These are phyloP conservation scores for Bovichtus variegatus DNA, from an alignment of 2,797 vertebrate species.

Conservation along the genomic window DNA sequence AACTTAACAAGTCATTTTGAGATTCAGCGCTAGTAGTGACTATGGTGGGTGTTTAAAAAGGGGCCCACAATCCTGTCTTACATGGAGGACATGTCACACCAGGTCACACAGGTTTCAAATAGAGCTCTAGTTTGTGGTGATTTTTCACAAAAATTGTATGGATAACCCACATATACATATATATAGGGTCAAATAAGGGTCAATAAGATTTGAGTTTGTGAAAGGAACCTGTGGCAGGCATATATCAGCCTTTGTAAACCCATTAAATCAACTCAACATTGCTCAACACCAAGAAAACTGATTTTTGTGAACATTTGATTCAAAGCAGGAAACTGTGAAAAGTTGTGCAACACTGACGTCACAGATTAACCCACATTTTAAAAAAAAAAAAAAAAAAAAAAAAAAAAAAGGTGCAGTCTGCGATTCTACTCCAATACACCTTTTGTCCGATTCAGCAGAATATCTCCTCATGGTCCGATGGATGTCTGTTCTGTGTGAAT, in stretches of 20 bases:
- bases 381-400: too few species aligned
- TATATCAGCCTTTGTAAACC: background rate
- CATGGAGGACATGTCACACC: background rate
- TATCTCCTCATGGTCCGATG: too few species aligned
- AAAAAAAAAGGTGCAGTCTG: too few species aligned
- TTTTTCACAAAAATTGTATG: constrained; percentile 2
- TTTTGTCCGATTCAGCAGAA: too few species aligned
- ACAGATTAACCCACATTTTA: too few species aligned
- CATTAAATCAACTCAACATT: too few species aligned
- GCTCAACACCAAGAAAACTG: background rate
- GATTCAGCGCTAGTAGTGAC: background rate
- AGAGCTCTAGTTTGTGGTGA: constrained; percentile 16
- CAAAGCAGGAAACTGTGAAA: background rate
- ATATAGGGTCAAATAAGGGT: background rate
- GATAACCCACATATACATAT: background rate
- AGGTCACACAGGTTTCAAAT: constrained; percentile 6
- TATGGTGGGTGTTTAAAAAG: background rate
- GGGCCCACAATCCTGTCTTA: background rate
- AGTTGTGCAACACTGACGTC: too few species aligned
- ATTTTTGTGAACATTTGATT: background rate
- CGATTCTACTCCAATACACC: too few species aligned
- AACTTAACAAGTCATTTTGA: background rate
- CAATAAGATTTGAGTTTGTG: background rate
- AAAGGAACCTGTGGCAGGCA: background rate
- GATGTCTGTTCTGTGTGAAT: too few species aligned